Conservation (phyloP, 2,888 invertebrate genomes). For the Volucella bombylans region DNA sequence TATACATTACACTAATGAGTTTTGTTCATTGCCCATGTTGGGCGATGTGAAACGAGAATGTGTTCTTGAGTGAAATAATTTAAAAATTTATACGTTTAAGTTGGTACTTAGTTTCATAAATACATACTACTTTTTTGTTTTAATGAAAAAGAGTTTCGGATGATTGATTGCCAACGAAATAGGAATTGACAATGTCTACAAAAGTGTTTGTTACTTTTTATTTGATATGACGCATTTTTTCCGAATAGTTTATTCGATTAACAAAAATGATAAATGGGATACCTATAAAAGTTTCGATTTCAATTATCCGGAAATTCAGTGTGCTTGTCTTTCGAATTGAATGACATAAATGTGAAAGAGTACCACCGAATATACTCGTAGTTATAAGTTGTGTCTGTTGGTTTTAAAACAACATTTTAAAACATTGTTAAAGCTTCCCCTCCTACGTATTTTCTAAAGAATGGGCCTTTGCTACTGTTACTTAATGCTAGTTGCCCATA, state of each 20-base stretch:
- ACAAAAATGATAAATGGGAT: too few relatives aligned
- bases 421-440: too few relatives aligned
- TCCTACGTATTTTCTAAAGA: too few relatives aligned
- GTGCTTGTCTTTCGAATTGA: too few relatives aligned
- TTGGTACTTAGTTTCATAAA: not conserved
- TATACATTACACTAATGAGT: not conserved
- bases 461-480: too few relatives aligned
- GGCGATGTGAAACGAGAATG: slow-evolving; percentile 7
- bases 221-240: not conserved
- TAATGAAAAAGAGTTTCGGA: not conserved
- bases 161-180: slow-evolving; percentile 26
- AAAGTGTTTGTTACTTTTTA: not conserved
- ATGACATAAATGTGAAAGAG: too few relatives aligned
- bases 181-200: not conserved
- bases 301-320: too few relatives aligned
- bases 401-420: too few relatives aligned
- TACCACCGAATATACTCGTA: too few relatives aligned
- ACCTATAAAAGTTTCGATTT: too few relatives aligned
- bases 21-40: slow-evolving; percentile 8
- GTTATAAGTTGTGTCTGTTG: too few relatives aligned
- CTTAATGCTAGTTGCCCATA: too few relatives aligned
- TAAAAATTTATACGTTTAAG: not conserved
- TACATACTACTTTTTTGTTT: not conserved
- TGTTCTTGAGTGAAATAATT: slow-evolving; percentile 1
- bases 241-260: not conserved